These are phyloP conservation scores for Nicator chloris DNA, from an alignment of 2,113 vertebrate genomes.

Conservation along the genomic window DNA sequence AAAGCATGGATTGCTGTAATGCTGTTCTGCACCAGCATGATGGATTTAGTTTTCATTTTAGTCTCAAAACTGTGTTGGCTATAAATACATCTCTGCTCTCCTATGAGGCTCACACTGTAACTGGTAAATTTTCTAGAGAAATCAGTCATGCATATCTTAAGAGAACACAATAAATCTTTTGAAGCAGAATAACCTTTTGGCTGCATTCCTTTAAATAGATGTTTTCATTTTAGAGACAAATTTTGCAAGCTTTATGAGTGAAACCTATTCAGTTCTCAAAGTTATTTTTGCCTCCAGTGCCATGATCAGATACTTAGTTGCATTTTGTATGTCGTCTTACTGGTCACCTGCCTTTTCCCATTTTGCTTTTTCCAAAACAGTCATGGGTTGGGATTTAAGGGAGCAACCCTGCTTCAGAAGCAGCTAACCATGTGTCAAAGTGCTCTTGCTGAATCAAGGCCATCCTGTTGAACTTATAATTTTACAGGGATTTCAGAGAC, in stretches of 20 bases:
- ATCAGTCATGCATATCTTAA: slow-evolving; percentile 48
- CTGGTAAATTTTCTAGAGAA: slow-evolving; percentile 64
- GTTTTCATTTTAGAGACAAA: slow-evolving; percentile 13
- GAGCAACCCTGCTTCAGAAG: background rate
- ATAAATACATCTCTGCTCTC: slow-evolving; percentile 68
- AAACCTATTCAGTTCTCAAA: background rate
- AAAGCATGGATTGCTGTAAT: slow-evolving; percentile 50
- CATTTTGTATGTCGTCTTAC: background rate
- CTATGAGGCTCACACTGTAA: slow-evolving; percentile 49
- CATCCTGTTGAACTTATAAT: slow-evolving; percentile 13
- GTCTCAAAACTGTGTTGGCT: slow-evolving; percentile 62
- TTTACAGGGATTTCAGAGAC: background rate
- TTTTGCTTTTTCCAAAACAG: background rate
- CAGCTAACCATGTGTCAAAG: background rate
- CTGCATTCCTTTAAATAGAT: slow-evolving; percentile 36
- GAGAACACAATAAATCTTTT: slow-evolving; percentile 66
- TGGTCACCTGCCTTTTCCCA: background rate
- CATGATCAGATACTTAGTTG: background rate
- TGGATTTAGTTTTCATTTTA: slow-evolving; percentile 69
- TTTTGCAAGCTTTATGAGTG: background rate
- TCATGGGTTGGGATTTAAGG: background rate
- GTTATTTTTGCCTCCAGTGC: background rate
- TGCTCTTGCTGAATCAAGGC: slow-evolving; percentile 53
- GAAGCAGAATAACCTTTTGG: slow-evolving; percentile 65
- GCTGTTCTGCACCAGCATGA: slow-evolving; percentile 8